Evolutionary conservation across 2,797 vertebrate species (phyloP).

Genomic region (Hybognathus amarus): DNA sequence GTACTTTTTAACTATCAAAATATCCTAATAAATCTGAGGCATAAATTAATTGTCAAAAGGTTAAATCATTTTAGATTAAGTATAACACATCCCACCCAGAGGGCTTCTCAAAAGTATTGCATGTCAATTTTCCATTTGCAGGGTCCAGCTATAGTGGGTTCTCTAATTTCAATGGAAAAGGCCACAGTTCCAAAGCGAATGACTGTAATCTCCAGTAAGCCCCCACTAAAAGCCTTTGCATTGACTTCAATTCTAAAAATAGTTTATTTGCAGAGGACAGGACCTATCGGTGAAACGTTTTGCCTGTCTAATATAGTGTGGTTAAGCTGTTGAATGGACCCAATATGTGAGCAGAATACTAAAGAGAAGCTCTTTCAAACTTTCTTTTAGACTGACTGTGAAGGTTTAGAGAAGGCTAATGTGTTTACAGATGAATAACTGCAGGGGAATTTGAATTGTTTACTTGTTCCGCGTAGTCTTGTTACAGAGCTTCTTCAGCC

Average conservation of each 20-base stretch:
- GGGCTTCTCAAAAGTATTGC: background rate
- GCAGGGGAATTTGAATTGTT: background rate
- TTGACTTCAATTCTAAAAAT: slow-evolving; percentile 55
- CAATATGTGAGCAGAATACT: slow-evolving; percentile 23
- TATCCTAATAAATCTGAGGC: background rate
- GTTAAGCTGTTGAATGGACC: slow-evolving; percentile 20
- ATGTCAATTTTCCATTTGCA: background rate
- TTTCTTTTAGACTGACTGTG: background rate
- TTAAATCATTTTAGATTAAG: background rate
- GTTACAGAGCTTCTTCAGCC: background rate
- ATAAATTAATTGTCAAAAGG: background rate
- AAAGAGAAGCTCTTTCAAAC: background rate
- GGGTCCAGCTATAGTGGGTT: slow-evolving; percentile 1
- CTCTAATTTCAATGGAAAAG: slow-evolving; percentile 19
- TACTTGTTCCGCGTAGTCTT: background rate
- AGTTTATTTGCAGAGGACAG: slow-evolving; percentile 30
- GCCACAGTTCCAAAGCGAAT: slow-evolving; percentile 9
- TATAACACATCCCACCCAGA: background rate
- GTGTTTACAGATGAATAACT: background rate
- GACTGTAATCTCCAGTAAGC: slow-evolving; percentile 8
- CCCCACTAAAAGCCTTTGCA: slow-evolving; percentile 9
- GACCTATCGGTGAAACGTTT: slow-evolving; percentile 13
- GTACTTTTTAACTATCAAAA: background rate
- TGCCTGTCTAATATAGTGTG: background rate
- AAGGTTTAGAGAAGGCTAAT: background rate